Evolutionary conservation across 2,888 invertebrate species (phyloP).

Genomic region (Heliconius aoede): DNA sequence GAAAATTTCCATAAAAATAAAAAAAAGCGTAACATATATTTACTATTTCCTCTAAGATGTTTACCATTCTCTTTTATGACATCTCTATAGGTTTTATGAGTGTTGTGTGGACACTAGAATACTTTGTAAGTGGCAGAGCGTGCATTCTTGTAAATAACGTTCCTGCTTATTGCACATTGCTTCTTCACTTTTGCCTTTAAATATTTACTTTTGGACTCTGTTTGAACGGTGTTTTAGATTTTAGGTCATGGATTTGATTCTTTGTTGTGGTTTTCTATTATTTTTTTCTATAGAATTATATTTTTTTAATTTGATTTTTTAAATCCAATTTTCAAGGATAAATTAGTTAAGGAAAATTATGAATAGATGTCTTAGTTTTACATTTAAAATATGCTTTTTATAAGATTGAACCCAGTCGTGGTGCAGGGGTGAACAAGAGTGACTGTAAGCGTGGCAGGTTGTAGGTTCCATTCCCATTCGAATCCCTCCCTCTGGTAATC

Average conservation of each 20-base stretch:
- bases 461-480: too few relatives aligned
- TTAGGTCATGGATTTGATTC: background rate
- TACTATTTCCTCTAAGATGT: conserved; percentile 28
- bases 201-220: conserved; percentile 7
- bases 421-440: too few relatives aligned
- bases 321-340: too few relatives aligned
- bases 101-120: conserved; percentile 43
- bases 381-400: too few relatives aligned
- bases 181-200: conserved; percentile 21
- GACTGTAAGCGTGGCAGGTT: too few relatives aligned
- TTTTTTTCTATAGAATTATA: too few relatives aligned
- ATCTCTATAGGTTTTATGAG: conserved; percentile 43
- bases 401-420: too few relatives aligned
- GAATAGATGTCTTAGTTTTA: too few relatives aligned
- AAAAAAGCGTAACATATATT: background rate
- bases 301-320: too few relatives aligned
- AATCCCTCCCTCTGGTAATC: background rate
- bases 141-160: conserved; percentile 17
- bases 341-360: too few relatives aligned
- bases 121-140: conserved; percentile 29
- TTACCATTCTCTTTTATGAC: conserved; percentile 41
- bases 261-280: background rate
- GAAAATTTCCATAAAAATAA: background rate
- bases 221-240: background rate
- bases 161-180: conserved; percentile 8